phyloP scores from a whole-genome alignment of 2,113 vertebrate species.

The Myiozetetes cayanensis region DNA sequence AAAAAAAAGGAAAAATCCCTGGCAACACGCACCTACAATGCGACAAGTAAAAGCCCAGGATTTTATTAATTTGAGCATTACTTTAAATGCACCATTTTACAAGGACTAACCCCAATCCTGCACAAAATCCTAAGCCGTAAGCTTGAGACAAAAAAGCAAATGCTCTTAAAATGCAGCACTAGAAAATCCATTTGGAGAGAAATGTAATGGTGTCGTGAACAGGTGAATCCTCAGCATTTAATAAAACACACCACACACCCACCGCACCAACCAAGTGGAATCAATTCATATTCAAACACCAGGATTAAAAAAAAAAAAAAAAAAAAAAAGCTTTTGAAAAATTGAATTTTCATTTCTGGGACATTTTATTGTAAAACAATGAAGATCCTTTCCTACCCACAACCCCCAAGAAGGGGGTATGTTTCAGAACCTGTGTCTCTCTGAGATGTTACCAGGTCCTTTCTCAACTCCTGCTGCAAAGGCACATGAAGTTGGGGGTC shows the following conservation, averaged over 20 bases:
- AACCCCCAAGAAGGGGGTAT: neutral
- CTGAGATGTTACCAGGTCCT: neutral
- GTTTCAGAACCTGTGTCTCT: neutral
- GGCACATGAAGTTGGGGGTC: neutral
- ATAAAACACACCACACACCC: neutral
- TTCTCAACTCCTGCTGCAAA: neutral
- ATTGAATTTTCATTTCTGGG: neutral
- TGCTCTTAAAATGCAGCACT: neutral
- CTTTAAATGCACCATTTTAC: conserved; percentile 21
- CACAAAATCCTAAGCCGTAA: conserved; percentile 48
- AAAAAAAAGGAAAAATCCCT: neutral
- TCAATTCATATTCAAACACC: neutral
- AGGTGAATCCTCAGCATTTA: conserved; percentile 35
- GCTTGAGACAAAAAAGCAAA: conserved; percentile 61
- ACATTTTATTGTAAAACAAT: neutral
- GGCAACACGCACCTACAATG: neutral
- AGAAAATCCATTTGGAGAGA: conserved; percentile 28
- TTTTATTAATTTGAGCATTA: conserved; percentile 44
- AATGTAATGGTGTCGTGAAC: neutral
- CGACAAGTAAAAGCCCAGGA: neutral
- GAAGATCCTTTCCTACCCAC: neutral
- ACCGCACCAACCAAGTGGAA: neutral
- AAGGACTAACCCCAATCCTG: conserved; percentile 53
- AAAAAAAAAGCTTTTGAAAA: neutral
- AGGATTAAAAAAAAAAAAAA: neutral